Conservation (phyloP, 2,797 vertebrate genomes). For the Gallinago solitaria region DNA sequence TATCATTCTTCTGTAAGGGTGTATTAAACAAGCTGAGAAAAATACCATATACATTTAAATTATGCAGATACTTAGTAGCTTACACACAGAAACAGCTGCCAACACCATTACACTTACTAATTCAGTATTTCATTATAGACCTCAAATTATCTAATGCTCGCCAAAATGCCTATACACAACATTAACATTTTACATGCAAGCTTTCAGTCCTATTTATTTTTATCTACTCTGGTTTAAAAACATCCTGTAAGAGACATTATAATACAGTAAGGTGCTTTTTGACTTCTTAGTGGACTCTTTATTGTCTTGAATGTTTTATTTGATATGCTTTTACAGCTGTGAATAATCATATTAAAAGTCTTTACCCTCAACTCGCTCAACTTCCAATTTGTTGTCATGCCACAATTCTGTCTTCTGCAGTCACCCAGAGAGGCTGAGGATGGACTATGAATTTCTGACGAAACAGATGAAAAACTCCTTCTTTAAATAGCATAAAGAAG, state of each 20-base stretch:
- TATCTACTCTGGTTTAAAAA: neutral
- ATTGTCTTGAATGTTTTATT: neutral
- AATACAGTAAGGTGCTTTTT: neutral
- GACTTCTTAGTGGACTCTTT: neutral
- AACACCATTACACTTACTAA: neutral
- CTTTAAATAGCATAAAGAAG: constrained; percentile 15
- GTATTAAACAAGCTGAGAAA: neutral
- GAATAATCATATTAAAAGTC: constrained; percentile 33
- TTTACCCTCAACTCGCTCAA: constrained; percentile 57
- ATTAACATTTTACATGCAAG: neutral
- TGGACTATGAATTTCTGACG: constrained; percentile 49
- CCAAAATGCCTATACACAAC: neutral
- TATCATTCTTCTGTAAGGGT: neutral
- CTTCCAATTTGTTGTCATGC: constrained; percentile 50
- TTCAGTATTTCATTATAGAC: neutral
- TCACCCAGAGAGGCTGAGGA: constrained; percentile 47
- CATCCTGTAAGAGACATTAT: neutral
- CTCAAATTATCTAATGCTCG: neutral
- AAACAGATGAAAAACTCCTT: constrained; percentile 52
- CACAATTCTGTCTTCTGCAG: constrained; percentile 58
- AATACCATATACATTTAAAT: neutral
- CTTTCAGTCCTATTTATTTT: neutral
- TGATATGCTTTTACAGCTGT: neutral
- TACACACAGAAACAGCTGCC: neutral
- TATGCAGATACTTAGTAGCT: neutral